Evolutionary conservation across 2,888 invertebrate genomes (phyloP).

Genomic region (Drosophila fungiperda): DNA sequence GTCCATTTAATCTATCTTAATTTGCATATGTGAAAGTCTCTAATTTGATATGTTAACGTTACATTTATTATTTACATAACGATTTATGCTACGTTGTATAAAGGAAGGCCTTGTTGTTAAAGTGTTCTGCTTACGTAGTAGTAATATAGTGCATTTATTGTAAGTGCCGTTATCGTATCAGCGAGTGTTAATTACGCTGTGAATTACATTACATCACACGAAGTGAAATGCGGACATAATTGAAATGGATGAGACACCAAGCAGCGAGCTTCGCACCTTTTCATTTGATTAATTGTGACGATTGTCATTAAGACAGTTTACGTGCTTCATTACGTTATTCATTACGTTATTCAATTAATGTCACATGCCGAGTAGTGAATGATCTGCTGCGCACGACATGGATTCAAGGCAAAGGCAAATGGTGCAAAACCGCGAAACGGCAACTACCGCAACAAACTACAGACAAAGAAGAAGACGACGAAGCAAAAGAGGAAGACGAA

Average conservation of each 20-base stretch:
- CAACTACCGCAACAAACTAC: constrained; percentile 3
- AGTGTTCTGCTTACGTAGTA: background rate
- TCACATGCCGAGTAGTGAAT: constrained; percentile 44
- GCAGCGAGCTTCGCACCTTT: constrained; percentile 18
- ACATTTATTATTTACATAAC: background rate
- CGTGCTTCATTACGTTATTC: constrained; percentile 55
- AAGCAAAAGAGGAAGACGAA: background rate
- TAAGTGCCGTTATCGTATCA: constrained; percentile 2
- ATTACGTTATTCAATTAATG: constrained; percentile 63
- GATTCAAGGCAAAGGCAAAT: constrained; percentile 29
- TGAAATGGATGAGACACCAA: background rate
- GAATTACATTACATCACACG: constrained; percentile 14
- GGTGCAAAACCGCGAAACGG: constrained; percentile 44
- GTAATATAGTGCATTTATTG: background rate
- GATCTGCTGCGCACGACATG: constrained; percentile 4
- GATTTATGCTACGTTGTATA: background rate
- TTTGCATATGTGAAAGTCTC: background rate
- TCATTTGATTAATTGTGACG: constrained; percentile 46
- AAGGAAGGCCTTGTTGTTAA: background rate
- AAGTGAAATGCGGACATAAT: constrained; percentile 13
- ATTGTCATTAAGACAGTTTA: constrained; percentile 55
- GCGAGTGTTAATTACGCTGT: background rate
- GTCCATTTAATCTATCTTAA: background rate
- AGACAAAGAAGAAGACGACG: background rate
- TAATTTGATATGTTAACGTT: background rate